Evolutionary conservation across 2,797 vertebrate species (phyloP), one percentile per base, ranked within the genome.

Genomic region (Petrocephalus schoutedeni): DNA sequence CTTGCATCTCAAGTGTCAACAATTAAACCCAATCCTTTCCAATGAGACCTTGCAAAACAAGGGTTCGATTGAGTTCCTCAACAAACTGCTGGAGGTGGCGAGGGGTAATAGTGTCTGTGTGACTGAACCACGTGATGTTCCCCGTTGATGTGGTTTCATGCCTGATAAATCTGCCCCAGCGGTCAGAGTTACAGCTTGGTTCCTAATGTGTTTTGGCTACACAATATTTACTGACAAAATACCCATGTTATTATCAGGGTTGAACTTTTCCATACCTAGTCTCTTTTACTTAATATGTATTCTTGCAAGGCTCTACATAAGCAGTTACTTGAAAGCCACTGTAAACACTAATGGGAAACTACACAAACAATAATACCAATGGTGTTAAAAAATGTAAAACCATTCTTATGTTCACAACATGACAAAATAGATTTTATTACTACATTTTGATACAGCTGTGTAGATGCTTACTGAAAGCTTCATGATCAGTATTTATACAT

Each of bases 1-100:
- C 58, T 89, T 71, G 86, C 85, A 89, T 89, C 87, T 53, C 77
- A 74, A 53, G 89, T 87, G 86, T 86, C 32, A 89, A 87, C 61
- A 87, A 71, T 90, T 88, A 58, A 45, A 89, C 89, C 54, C 28
- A 80, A 54, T 49, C 87, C 87, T 67, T 49, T 90, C 84, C 49
- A 89, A 32, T 86, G 87, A 61, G 74, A 77, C 61, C 49, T 64
- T 85, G 86, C 87, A 80, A 90, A 89, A 90, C 89, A 91, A 91
- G 89, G 89, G 83, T 56, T 28, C 85, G 41, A 85, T 89, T 91
- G 86, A 91, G 87, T 87, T 87, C 88, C 49, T 53, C 71, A 83
- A 14, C 45, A 64, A 84, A 61, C 41, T 82, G 41, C 58, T 51
- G 56, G 45, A 89, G 54, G 56, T 45, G 64, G 51, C 28, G 53